These are phyloP conservation scores for Homarus americanus DNA, from an alignment of 1,140 invertebrate genomes.

Conservation along the genomic window DNA sequence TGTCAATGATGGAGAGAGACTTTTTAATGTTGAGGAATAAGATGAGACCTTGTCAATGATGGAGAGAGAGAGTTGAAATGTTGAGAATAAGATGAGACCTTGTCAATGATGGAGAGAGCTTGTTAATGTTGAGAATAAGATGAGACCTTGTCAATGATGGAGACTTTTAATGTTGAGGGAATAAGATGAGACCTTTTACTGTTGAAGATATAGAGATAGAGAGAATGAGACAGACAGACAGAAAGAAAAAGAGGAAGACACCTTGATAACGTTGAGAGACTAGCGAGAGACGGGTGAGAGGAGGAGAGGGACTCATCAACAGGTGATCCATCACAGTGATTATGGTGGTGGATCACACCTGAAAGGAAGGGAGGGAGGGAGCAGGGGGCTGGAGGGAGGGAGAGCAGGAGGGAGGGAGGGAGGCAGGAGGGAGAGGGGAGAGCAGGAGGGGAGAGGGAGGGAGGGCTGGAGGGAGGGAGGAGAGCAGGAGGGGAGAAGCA, in stretches of 20 bases:
- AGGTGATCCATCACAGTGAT: slow-evolving; percentile 35
- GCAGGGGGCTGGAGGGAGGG: slow-evolving; percentile 2
- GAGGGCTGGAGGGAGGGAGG: not conserved
- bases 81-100: too few species aligned
- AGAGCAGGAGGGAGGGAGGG: slow-evolving; percentile 20
- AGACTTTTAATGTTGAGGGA: too few species aligned
- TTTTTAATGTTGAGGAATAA: too few species aligned
- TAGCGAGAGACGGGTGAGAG: not conserved
- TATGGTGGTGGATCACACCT: slow-evolving; percentile 22
- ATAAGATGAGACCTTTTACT: too few species aligned
- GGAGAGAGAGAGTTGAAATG: too few species aligned
- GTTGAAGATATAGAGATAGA: too few species aligned
- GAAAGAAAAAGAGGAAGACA: not conserved
- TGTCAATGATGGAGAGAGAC: too few species aligned
- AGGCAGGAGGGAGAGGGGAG: not conserved
- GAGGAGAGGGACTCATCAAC: slow-evolving; percentile 4
- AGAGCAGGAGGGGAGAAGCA: too few species aligned
- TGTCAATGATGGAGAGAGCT: too few species aligned
- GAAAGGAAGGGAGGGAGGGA: not conserved
- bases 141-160: too few species aligned
- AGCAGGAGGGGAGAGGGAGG: not conserved
- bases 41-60: too few species aligned
- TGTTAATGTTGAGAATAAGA: too few species aligned
- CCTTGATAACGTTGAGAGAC: not conserved
- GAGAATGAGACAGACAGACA: not conserved